These are phyloP conservation scores for Ramazzottius varieornatus DNA, from an alignment of 2,888 invertebrate species.

Conservation along the genomic window DNA sequence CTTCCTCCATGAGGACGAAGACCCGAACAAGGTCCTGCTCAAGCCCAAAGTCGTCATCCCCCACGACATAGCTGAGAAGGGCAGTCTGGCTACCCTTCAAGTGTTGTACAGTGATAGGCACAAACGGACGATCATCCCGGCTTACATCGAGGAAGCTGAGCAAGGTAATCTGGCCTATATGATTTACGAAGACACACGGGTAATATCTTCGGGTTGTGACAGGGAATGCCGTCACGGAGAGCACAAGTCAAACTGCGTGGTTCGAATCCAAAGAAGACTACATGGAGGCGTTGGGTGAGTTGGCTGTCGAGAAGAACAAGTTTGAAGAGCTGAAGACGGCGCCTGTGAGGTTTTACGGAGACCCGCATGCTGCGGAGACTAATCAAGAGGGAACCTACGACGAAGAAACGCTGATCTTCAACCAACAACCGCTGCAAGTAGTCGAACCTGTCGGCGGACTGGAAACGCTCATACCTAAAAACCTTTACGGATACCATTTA, in stretches of 20 bases:
- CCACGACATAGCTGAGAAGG: background rate
- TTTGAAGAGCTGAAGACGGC: background rate
- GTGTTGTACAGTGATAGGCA: background rate
- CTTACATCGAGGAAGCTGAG: background rate
- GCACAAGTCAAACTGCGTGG: too few relatives aligned
- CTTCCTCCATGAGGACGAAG: constrained; percentile 1
- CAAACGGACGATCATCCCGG: background rate
- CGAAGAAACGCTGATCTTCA: background rate
- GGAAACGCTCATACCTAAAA: background rate
- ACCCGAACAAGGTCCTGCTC: background rate
- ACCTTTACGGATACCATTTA: background rate
- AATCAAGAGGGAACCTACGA: background rate
- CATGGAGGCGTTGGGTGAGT: background rate
- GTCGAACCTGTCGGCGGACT: background rate
- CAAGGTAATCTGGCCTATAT: background rate
- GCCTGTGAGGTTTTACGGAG: background rate
- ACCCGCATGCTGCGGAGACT: background rate
- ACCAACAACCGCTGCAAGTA: background rate
- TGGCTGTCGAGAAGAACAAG: background rate
- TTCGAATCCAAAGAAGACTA: background rate
- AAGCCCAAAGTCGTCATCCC: background rate
- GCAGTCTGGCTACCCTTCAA: background rate
- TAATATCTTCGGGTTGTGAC: too few relatives aligned
- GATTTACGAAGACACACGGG: too few relatives aligned
- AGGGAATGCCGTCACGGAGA: too few relatives aligned